Conservation (phyloP, 2,113 vertebrate genomes). For the Oreochromis spilurus region DNA sequence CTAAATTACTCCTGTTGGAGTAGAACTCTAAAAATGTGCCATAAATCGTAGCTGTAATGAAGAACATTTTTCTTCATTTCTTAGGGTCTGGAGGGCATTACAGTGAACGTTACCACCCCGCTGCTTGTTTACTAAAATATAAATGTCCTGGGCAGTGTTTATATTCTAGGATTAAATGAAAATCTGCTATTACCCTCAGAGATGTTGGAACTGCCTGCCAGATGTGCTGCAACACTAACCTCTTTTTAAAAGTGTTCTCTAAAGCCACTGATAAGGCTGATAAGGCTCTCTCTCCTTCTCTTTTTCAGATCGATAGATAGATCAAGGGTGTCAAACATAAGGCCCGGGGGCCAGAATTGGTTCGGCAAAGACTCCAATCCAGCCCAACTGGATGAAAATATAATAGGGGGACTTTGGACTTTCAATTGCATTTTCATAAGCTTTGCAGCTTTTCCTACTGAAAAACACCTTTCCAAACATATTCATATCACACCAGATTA, state of each 20-base stretch:
- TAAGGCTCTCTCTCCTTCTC: neutral
- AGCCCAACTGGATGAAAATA: neutral
- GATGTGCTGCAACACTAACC: neutral
- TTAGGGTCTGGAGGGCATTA: neutral
- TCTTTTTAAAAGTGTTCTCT: neutral
- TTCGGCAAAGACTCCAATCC: neutral
- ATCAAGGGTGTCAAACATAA: neutral
- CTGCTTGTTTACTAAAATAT: neutral
- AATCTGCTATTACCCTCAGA: neutral
- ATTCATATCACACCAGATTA: neutral
- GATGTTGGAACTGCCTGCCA: neutral
- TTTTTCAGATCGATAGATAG: neutral
- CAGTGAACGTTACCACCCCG: neutral
- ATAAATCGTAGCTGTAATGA: neutral
- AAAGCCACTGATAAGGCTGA: neutral
- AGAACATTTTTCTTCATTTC: neutral
- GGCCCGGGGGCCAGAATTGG: neutral
- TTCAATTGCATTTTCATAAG: neutral
- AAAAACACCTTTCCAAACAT: neutral
- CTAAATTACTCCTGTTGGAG: accelerated
- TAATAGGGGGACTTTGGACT: neutral
- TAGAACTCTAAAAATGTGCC: neutral
- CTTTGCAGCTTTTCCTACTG: neutral
- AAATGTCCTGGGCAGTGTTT: neutral
- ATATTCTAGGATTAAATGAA: neutral